Conservation (phyloP, 1,140 invertebrate genomes). For the Drosophila erecta region DNA sequence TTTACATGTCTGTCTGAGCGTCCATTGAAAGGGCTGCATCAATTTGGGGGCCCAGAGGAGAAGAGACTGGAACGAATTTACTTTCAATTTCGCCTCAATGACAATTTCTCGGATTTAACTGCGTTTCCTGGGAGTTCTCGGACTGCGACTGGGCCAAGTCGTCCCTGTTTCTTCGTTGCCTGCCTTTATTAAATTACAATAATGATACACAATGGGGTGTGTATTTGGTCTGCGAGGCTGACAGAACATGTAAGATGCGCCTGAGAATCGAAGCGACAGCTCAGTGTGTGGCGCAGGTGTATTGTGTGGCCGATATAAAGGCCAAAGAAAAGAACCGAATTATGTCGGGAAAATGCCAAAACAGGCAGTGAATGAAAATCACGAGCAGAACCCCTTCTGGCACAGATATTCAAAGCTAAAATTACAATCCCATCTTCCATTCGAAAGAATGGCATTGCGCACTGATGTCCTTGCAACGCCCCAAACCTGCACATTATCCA, state of each 20-base stretch:
- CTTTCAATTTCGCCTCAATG: conserved; percentile 57
- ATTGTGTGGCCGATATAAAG: conserved; percentile 40
- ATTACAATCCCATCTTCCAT: conserved; percentile 37
- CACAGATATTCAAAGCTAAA: conserved; percentile 39
- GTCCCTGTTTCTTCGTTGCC: conserved; percentile 20
- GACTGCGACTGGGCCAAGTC: neutral
- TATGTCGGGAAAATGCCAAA: conserved; percentile 48
- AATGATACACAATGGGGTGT: conserved; percentile 50
- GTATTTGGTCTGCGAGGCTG: conserved; percentile 36
- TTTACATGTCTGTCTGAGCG: conserved; percentile 51
- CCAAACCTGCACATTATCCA: neutral
- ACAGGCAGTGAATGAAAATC: conserved; percentile 32
- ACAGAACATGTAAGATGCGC: neutral
- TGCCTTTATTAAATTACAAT: conserved; percentile 58
- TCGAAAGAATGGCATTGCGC: conserved; percentile 11
- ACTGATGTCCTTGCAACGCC: conserved; percentile 1
- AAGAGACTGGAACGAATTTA: conserved; percentile 42
- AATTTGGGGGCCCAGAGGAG: conserved; percentile 10
- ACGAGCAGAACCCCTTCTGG: conserved; percentile 16
- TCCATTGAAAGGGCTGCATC: conserved; percentile 33
- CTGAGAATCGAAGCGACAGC: neutral
- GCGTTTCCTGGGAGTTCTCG: conserved; percentile 44
- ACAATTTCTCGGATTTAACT: conserved; percentile 64
- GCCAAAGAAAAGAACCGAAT: conserved; percentile 49
- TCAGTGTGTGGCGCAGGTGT: conserved; percentile 46